Percentiles rank a stretch among this genome's conserved stretches.
Conservation (phyloP, 2,888 invertebrate species). For the Lydus trimaculatus region DNA sequence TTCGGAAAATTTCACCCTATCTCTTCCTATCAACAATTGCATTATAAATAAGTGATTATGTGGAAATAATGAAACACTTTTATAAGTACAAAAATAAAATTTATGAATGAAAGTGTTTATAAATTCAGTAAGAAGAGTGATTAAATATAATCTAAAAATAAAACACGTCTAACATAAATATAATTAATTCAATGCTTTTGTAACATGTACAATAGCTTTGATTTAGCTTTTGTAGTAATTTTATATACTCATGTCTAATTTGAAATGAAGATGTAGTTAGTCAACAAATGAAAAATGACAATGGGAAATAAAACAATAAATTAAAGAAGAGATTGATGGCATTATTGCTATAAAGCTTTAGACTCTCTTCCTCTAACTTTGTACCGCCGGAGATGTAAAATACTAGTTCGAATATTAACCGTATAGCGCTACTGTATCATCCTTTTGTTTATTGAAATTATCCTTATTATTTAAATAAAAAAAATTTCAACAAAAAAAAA, state of each 20-base stretch:
- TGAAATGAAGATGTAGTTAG: constrained; percentile 42
- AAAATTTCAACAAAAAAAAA: too few relatives aligned
- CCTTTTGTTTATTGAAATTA: neutral
- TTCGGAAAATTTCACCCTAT: too few relatives aligned
- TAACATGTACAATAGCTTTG: constrained; percentile 31
- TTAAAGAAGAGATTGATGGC: constrained; percentile 54
- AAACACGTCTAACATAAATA: constrained; percentile 43
- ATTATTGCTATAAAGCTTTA: constrained; percentile 47
- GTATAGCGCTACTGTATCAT: constrained; percentile 15
- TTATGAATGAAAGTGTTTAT: too few relatives aligned
- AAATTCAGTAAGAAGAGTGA: constrained; percentile 36
- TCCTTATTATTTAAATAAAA: neutral
- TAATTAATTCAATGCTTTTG: constrained; percentile 42
- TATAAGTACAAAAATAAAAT: too few relatives aligned
- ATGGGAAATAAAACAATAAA: constrained; percentile 58
- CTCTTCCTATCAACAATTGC: constrained; percentile 22
- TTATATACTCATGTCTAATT: constrained; percentile 46
- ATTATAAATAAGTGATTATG: too few relatives aligned
- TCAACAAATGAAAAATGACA: constrained; percentile 42
- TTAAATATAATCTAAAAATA: constrained; percentile 38
- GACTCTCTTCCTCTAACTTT: constrained; percentile 47
- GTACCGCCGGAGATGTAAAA: constrained; percentile 1
- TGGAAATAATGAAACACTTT: too few relatives aligned
- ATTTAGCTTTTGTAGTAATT: constrained; percentile 40
- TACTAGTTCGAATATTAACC: constrained; percentile 20